Base-by-base conservation (phyloP, 2,113 vertebrate genomes). In the Leiothrix lutea region DNA sequence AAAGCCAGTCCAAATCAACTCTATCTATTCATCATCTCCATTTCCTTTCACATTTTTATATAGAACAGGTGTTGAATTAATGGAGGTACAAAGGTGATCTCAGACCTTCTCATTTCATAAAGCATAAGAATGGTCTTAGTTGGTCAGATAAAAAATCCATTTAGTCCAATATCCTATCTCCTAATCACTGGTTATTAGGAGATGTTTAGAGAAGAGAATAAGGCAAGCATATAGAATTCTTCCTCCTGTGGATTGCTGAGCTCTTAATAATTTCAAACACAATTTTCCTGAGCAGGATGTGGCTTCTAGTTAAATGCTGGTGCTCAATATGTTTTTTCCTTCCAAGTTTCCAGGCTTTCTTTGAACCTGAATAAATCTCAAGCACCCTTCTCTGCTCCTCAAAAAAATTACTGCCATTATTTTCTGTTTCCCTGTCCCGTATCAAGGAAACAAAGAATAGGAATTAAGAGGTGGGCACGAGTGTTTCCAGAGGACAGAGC, bases 1-100 rank as follows among this genome's bases (percentile, higher is more conserved):
- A 88, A 92, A 86, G 60, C 71, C 51, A 94, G 28, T 36, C 85
- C 80, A 88, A 92, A 83, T 54, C 85, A 90, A 60, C 82, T 62
- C 2, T 35, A 80, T 80, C 45, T 90, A 80, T 86, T 88, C 10
- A 92, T 87, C 54, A 71, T 61, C 48, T 82, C 54, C 19, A 51
- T 66, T 86, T 26, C 29, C 28, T 75, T 92, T 77, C 58, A 47
- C 15, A 72, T 26, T 72, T 58, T 17, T 53, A 77, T 22, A 75
- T 57, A 85, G 78, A 95, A 48, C 8, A 82, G 58, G 5, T 14
- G 12, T 91, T 94, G 78, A 67, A 87, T 87, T 91, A 81, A 81
- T 56, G 50, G 70, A 82, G n/a, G 25, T 80, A 82, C 40, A 79
- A 72, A 85, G 66, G 45, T 72, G 44, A 82, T 94, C 86, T 90